Base-by-base conservation (phyloP, 2,113 vertebrate species). In the Nothocercus julius region DNA sequence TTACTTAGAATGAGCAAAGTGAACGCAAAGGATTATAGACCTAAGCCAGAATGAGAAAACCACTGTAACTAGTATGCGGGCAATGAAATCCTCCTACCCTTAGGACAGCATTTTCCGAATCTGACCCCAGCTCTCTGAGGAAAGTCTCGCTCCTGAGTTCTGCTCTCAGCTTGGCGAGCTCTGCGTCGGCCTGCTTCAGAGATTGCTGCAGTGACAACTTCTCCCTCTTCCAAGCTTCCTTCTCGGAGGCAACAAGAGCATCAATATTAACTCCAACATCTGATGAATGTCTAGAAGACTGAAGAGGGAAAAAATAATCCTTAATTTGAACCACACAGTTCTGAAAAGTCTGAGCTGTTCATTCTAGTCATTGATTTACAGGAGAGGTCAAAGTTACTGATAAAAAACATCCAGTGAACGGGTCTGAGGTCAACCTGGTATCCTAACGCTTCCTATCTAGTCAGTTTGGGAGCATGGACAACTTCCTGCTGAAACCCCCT, bases 201-300 rank as follows among this genome's bases (percentile, higher is more conserved):
- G 98, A 97, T 45, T 98, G 98, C 96, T 99, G 99, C 85, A 99
- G 97, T 1, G 93, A 85, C n/a, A 86, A 20, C 86, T 97, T 98
- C 95, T 99, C 99, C 92, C 96, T 98, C 68, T 87, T 93, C 99
- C 99, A 99, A 4, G 97, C 92, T 88, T 99, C 99, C 74, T 97
- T 98, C 94, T 99, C 99, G 15, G 98, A 98, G 76, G 98, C 98
- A 59, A 98, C 91, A 54, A 99, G 95, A 61, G 91, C 19, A 61
- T 98, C 97, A 2, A 98, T 82, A 44, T 97, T 97, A 74, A 98
- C 95, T 87, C 89, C 95, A 86, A 91, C 74, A 80, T 95, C 95
- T 1, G 83, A 58, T 5, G 96, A 94, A 70, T 84, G 92, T 86
- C 97, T 97, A 72, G 95, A 97, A 87, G 97, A 97, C 99, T 99